Conservation (phyloP, 1,140 invertebrate genomes). For the silkworm (Bombyx mori) region ASM3026992v2 NC_085126.1:8368501-8369000, state of each 20-base stretch:
- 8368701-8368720: slow-evolving; percentile 8
- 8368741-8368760: slow-evolving; percentile 9
- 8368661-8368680: slow-evolving; percentile 5
- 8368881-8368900: too few species aligned
- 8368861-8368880: too few species aligned
- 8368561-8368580: slow-evolving; percentile 10
- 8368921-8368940: too few species aligned
- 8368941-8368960: too few species aligned
- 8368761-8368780: slow-evolving; percentile 14
- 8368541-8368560: slow-evolving; percentile 12
- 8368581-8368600: slow-evolving; percentile 10
- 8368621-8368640: slow-evolving; percentile 7
- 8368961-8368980: too few species aligned
- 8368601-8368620: slow-evolving; percentile 10
- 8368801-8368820: slow-evolving; percentile 9
- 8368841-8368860: too few species aligned
- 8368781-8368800: slow-evolving; percentile 8
- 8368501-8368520: slow-evolving; percentile 13
- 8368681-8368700: slow-evolving; percentile 17
- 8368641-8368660: slow-evolving; percentile 9
- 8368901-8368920: too few species aligned
- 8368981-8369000: too few species aligned
- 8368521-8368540: slow-evolving; percentile 18
- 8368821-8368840: slow-evolving; percentile 9
- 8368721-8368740: slow-evolving; percentile 11